Evolutionary conservation across 2,113 vertebrate species (phyloP), one percentile per base, ranked within the genome.

Genomic region (Pseudorasbora parva): DNA sequence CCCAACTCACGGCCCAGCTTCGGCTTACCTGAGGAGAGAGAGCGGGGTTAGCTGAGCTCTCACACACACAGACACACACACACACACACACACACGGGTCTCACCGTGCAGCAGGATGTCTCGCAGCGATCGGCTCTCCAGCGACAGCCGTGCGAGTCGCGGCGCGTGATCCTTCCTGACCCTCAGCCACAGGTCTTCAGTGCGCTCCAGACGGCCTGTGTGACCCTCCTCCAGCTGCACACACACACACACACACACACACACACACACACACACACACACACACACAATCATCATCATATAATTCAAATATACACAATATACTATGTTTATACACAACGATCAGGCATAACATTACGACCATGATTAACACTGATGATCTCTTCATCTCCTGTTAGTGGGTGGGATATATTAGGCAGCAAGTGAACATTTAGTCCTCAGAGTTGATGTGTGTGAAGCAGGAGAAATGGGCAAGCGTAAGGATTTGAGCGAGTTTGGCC

Each of bases 91-190:
- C 33, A n/a, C 66, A 41, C 9, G 41, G 4, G 25, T 56, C 80
- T 78, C 51, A 99, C 97, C 97, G 0, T 99, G 92, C 72, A 99
- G 89, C 87, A 99, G 93, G 75, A 97, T 95, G 10, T 99, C 98
- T 88, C 96, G 92, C 27, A 99, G 94, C 82, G 98, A 99, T 43
- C 98, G 94, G 93, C 98, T 99, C 92, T 99, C 98, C 88, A 99
- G 89, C 0, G 98, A 97, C 41, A 99, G 95, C 1, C 97, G 96
- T 0, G 98, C 98, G 41, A 99, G 93, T 0, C 98, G 96, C 0
- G 98, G 98, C 10, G 98, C 98, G 0, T 99, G 98, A 76, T 99
- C 98, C 85, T 99, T 99, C 83, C 98, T 93, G 80, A 99, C 98
- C 49, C 95, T 95, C 88, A 99, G 89, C 98, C 98, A 99, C 73